phyloP scores from a whole-genome alignment of 2,797 vertebrate species.

The Dendrocincla fuliginosa region DNA sequence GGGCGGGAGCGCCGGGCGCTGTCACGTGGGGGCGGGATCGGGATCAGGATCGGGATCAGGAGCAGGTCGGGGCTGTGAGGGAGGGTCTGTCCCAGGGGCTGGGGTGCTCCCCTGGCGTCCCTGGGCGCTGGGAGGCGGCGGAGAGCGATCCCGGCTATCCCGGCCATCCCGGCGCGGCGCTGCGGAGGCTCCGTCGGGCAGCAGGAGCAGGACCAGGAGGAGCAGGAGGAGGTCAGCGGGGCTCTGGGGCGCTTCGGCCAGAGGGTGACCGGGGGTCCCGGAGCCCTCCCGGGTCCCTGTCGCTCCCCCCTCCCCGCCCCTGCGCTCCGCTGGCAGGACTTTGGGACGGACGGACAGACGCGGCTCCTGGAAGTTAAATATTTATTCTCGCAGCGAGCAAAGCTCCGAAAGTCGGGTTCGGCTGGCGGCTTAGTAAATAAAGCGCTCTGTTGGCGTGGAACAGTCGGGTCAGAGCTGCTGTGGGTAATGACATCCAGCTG shows the following conservation, averaged over 20 bases:
- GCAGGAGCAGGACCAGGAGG: neutral
- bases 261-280: rapidly evolving
- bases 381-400: neutral
- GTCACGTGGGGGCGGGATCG: neutral
- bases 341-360: neutral
- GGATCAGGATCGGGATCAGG: neutral
- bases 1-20: neutral
- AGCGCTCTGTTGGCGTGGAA: neutral
- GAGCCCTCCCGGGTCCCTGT: neutral
- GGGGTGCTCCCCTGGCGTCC: neutral
- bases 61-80: neutral
- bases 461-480: neutral
- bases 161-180: neutral
- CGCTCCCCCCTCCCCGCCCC: neutral
- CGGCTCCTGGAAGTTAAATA: neutral
- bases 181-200: neutral
- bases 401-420: neutral
- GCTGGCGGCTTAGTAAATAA: neutral
- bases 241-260: neutral
- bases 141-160: neutral
- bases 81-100: neutral
- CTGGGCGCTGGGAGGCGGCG: neutral
- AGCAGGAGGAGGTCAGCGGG: neutral
- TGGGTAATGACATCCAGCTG: neutral
- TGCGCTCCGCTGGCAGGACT: neutral